A percentile compares a stretch with the other conserved stretches of the same genome.
phyloP scores from a whole-genome alignment of 2,888 invertebrate species.

The Eurytoma adleriae region DNA sequence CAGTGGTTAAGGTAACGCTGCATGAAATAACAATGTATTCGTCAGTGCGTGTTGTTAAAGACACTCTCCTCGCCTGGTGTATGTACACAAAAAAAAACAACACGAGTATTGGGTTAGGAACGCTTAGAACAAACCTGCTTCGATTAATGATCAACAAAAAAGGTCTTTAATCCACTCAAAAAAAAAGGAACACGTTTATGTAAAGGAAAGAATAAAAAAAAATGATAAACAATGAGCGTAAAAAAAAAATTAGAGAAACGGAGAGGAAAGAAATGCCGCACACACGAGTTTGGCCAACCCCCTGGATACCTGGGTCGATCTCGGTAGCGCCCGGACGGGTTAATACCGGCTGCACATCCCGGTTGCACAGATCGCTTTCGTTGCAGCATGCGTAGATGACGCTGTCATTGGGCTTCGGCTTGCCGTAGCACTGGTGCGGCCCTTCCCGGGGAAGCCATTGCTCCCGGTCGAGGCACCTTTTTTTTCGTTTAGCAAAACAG shows the following conservation, averaged over 20 bases:
- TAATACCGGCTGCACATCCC: slow-evolving; percentile 75
- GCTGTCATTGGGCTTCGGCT: slow-evolving; percentile 39
- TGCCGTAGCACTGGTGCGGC: slow-evolving; percentile 69
- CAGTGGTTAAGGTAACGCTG: not conserved
- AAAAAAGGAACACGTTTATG: too few species aligned
- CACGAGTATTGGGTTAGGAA: slow-evolving; percentile 38
- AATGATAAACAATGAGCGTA: not conserved
- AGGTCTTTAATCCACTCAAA: too few species aligned
- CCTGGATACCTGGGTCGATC: slow-evolving; percentile 50
- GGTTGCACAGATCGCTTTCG: slow-evolving; percentile 80
- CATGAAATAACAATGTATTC: slow-evolving; percentile 34
- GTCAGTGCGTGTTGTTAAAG: slow-evolving; percentile 15
- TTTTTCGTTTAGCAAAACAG: slow-evolving; percentile 64
- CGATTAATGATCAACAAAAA: slow-evolving; percentile 25
- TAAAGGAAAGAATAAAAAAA: not conserved
- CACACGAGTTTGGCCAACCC: slow-evolving; percentile 15
- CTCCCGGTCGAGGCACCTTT: slow-evolving; percentile 78
- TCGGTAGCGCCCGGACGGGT: slow-evolving; percentile 66
- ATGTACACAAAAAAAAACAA: not conserved
- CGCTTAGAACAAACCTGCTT: slow-evolving; percentile 21
- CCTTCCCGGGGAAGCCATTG: slow-evolving; percentile 81
- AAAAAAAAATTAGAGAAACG: too few species aligned
- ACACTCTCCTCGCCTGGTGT: not conserved
- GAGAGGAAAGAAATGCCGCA: not conserved
- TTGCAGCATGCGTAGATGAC: slow-evolving; percentile 74